A percentile compares a stretch with the other conserved stretches of the same genome.
Conservation (phyloP, 1,140 invertebrate species). For the Archegozetes longisetosus region DNA sequence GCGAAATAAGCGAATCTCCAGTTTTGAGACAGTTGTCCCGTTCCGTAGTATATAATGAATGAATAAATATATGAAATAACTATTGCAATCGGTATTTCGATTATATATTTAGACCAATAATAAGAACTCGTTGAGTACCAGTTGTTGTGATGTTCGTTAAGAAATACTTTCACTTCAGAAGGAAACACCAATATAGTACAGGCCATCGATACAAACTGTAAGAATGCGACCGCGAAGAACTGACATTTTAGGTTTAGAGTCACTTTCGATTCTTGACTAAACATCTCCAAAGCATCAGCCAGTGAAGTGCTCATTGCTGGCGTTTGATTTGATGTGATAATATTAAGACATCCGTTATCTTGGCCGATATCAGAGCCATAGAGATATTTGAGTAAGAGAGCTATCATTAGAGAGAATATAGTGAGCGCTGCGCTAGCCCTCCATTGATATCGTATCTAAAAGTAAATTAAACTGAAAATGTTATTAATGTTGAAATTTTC, state of each 20-base stretch:
- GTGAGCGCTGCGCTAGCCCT: neutral
- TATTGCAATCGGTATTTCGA: slow-evolving; percentile 25
- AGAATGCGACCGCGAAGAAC: neutral
- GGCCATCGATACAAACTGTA: neutral
- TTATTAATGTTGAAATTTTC: neutral
- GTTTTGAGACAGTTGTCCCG: neutral
- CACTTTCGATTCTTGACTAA: neutral
- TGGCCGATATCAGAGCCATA: neutral
- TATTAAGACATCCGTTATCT: neutral
- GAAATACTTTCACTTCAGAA: slow-evolving; percentile 22
- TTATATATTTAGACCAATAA: slow-evolving; percentile 26
- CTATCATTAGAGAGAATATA: neutral
- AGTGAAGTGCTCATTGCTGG: neutral
- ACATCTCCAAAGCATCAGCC: neutral
- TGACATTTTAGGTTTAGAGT: neutral
- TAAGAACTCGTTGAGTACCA: slow-evolving; percentile 24
- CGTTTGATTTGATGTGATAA: neutral
- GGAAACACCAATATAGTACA: slow-evolving; percentile 17
- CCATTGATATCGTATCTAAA: neutral
- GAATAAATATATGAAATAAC: neutral
- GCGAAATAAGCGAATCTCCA: neutral
- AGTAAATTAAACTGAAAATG: neutral
- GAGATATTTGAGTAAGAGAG: neutral
- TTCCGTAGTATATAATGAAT: neutral
- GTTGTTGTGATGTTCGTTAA: slow-evolving; percentile 24